Evolutionary conservation across 2,888 invertebrate species (phyloP).

Genomic region (Euplexia lucipara): DNA sequence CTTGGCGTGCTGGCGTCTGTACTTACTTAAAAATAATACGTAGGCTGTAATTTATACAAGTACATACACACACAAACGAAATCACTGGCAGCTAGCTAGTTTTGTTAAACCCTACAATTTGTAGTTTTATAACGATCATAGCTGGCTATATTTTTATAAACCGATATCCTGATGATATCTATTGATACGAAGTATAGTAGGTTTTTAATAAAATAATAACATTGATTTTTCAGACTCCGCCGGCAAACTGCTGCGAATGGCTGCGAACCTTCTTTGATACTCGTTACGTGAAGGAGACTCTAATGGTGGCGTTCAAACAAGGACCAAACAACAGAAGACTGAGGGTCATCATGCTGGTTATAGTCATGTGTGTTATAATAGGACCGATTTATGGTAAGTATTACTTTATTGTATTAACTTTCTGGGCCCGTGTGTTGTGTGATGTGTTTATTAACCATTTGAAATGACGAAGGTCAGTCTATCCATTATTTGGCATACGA

Average conservation of each 20-base stretch:
- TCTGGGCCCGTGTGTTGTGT: too few relatives aligned
- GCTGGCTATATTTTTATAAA: too few relatives aligned
- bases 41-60: too few relatives aligned
- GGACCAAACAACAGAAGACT: slow-evolving; percentile 94
- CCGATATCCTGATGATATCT: too few relatives aligned
- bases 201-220: slow-evolving; percentile 8
- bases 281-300: slow-evolving; percentile 94
- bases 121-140: too few relatives aligned
- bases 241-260: slow-evolving; percentile 89
- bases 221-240: slow-evolving; percentile 75
- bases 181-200: too few relatives aligned
- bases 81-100: too few relatives aligned
- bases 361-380: slow-evolving; percentile 96
- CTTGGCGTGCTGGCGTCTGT: too few relatives aligned
- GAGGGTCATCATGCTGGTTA: slow-evolving; percentile 94
- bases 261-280: slow-evolving; percentile 94
- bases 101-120: too few relatives aligned
- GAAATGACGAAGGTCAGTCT: background rate
- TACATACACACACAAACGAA: too few relatives aligned
- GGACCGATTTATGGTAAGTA: slow-evolving; percentile 96
- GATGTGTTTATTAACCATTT: background rate
- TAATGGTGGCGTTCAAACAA: slow-evolving; percentile 95
- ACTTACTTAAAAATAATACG: too few relatives aligned
- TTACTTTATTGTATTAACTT: background rate
- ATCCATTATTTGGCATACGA: too few relatives aligned